Conservation (phyloP, 2,797 vertebrate species). For the Lepilemur ruficaudatus region DNA sequence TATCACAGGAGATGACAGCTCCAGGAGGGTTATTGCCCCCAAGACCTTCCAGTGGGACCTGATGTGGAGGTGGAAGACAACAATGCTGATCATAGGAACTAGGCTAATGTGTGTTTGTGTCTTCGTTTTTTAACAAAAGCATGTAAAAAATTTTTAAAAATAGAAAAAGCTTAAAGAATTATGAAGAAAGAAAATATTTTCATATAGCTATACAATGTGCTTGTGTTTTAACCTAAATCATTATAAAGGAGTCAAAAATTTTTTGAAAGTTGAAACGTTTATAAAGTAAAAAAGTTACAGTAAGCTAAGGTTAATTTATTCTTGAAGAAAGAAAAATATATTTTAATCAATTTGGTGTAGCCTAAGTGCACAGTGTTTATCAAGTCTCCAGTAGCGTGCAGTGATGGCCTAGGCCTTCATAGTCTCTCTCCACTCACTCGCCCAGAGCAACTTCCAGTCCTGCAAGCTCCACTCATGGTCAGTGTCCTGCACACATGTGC, state of each 20-base stretch:
- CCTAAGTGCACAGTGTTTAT: neutral
- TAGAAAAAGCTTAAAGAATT: neutral
- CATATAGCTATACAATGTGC: neutral
- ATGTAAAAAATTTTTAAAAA: neutral
- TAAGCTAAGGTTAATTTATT: neutral
- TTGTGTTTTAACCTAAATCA: neutral
- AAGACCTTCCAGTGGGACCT: too few species aligned
- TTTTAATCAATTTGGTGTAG: too few species aligned
- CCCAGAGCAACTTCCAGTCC: neutral
- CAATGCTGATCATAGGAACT: too few species aligned
- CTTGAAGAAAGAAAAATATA: neutral
- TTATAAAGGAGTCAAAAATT: neutral
- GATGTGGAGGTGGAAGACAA: too few species aligned
- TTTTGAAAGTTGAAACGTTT: neutral
- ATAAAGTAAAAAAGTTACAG: neutral
- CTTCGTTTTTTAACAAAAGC: neutral
- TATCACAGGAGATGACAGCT: too few species aligned
- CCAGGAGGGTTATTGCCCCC: too few species aligned
- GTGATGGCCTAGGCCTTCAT: neutral
- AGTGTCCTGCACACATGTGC: neutral
- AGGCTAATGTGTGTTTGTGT: too few species aligned
- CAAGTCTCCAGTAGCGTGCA: neutral
- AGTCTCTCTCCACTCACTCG: neutral
- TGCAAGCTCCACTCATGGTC: too few species aligned
- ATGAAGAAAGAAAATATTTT: neutral